Percentiles rank a stretch among this genome's conserved stretches.
phyloP scores from a whole-genome alignment of 2,888 invertebrate genomes.

The Macrosiphum euphorbiae region DNA sequence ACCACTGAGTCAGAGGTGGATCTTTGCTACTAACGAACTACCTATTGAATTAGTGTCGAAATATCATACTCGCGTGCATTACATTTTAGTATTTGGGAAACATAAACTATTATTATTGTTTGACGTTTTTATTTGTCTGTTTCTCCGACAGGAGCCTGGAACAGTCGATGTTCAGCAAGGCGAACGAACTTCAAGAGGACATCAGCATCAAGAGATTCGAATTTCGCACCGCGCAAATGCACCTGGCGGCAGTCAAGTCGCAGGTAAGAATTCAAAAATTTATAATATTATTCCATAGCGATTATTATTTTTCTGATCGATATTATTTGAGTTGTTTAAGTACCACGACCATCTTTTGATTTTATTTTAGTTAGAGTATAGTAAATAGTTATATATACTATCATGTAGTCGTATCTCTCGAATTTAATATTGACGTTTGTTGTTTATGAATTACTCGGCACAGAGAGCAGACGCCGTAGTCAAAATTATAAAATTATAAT shows the following conservation, averaged over 20 bases:
- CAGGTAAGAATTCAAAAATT: conserved; percentile 78
- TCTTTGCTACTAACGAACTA: not conserved
- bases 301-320: not conserved
- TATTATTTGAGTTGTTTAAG: not conserved
- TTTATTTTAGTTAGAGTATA: not conserved
- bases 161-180: conserved; percentile 89
- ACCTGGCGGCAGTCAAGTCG: conserved; percentile 88
- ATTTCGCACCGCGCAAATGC: conserved; percentile 90
- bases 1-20: not conserved
- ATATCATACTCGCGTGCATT: not conserved
- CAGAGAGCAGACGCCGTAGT: not conserved
- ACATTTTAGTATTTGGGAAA: not conserved
- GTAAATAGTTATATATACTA: too few relatives aligned
- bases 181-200: conserved; percentile 95
- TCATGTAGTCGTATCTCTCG: too few relatives aligned
- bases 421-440: too few relatives aligned
- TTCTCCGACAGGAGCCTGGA: conserved; percentile 74
- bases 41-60: not conserved
- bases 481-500: not conserved
- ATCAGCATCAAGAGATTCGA: conserved; percentile 95
- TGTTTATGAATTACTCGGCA: not conserved
- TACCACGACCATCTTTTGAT: not conserved
- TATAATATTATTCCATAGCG: not conserved
- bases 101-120: not conserved
- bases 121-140: not conserved